Base-by-base conservation (phyloP, 2,113 vertebrate genomes). In the Erinaceus europaeus region DNA sequence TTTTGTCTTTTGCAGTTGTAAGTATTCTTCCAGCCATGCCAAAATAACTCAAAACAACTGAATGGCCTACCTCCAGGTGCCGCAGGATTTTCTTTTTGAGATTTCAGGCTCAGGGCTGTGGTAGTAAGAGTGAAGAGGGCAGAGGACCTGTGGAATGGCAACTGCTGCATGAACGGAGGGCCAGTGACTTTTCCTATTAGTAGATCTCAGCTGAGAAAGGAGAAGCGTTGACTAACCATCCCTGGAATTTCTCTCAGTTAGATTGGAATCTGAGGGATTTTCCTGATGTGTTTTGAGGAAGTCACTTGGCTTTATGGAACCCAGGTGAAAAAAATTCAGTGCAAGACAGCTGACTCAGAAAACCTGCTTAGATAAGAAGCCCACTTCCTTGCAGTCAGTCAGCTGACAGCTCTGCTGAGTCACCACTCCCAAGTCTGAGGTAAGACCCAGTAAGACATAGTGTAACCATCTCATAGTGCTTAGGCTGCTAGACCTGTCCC, bases 241-340 rank as follows among this genome's bases (percentile, higher is more conserved):
- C 82, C 82, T 62, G 91, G 94, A 94, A 94, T 94, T 75, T 86
- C 89, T 84, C 77, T 90, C 87, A 93, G 89, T 95, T 90, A 94
- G 84, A 29, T 64, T 92, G 92, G 95, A 95, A 94, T 91, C 82
- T 77, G 74, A 94, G 95, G 95, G 95, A 67, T 94, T 95, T 95
- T 95, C 91, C 94, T 94, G 69, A 73, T 89, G 73, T 91, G 46
- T 38, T 76, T 84, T 65, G 50, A 62, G 25, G 53, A 77, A 29
- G 48, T 88, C 73, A 78, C 78, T 59, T 55, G 68, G 42, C 72
- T 6, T 6, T n/a, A 36, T 17, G 8, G n/a, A 38, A 10, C 11
- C 15, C 69, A 90, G 91, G 92, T 93, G n/a, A 87, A 86, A 61
- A 36, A 25, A 7, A 55, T 55, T 55, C 9, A 34, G 5, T 55